Evolutionary conservation across 2,797 vertebrate species (phyloP).

Genomic region (Hydrophis major): DNA sequence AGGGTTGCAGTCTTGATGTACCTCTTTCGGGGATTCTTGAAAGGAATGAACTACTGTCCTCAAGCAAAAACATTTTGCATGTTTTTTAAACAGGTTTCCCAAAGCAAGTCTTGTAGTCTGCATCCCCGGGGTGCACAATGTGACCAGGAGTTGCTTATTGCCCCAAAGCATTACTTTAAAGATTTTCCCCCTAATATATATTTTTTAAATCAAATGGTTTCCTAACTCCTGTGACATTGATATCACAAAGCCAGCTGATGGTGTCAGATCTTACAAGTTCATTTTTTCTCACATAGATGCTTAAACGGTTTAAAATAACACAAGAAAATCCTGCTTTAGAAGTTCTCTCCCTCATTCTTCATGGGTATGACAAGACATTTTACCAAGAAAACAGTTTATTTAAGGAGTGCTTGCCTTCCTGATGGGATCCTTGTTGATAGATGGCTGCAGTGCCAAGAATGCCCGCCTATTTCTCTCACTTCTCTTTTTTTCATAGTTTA

Average conservation of each 20-base stretch:
- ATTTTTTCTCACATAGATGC: background rate
- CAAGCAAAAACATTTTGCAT: background rate
- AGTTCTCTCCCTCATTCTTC: background rate
- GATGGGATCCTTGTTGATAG: background rate
- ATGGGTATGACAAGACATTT: background rate
- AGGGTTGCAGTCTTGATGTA: background rate
- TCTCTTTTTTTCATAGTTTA: background rate
- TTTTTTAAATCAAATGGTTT: background rate
- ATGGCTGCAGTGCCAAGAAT: background rate
- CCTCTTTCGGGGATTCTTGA: background rate
- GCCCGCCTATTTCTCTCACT: background rate
- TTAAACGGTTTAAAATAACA: background rate
- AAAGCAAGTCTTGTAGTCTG: background rate
- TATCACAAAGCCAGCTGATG: background rate
- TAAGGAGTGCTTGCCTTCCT: background rate
- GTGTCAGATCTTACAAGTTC: background rate
- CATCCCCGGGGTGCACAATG: background rate
- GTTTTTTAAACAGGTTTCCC: background rate
- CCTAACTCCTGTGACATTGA: too few relatives aligned
- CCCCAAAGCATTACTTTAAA: background rate
- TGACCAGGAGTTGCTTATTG: background rate
- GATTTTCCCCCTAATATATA: background rate
- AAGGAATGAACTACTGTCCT: background rate
- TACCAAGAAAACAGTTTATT: background rate
- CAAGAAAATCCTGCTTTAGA: background rate